Evolutionary conservation across 2,113 vertebrate genomes (phyloP), one percentile per base, ranked within the genome.

Genomic region (Apteryx owenii): DNA sequence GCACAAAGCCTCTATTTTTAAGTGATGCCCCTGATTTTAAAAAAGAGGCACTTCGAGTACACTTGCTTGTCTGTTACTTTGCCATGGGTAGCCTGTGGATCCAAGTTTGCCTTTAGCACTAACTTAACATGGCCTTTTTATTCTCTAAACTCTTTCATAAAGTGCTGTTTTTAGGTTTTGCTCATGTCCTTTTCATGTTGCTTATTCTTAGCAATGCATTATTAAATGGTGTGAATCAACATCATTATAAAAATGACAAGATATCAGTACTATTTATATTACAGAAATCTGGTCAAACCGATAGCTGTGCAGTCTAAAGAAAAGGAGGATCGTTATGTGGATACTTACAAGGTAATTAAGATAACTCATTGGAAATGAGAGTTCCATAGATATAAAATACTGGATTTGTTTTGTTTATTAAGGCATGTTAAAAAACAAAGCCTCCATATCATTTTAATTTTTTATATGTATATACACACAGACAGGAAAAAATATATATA

Each of bases 261-360:
- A 14, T 65, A 75, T 68, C 25, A 51, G 14, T 94, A 23, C 65
- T 96, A 73, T 23, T 95, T 71, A 56, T 75, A 16, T 95, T 96
- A 56, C 97, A 99, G 99, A 98, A 99, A 99, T 94, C 98, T 99
- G 81, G 98, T 95, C 92, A 99, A 99, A 95, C 99, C 99, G 36
- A 99, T 99, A 31, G 99, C 99, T 29, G 99, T 99, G 65, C 99
- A 99, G 90, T 99, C 99, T 29, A 99, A 99, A 96, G 99, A 99
- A 96, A 99, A 99, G 93, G 99, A 99, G 86, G 99, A 99, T 95
- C 99, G 99, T 38, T 99, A 99, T 14, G 99, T 99, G 92, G 99
- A 99, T 96, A 99, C 99, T 71, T 99, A 99, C 64, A 99, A 98
- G 98, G 99, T 99, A 98, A 66, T 76, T 64, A 38, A 38, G 50